phyloP scores from a whole-genome alignment of 2,888 invertebrate species.

The Pocota personata region DNA sequence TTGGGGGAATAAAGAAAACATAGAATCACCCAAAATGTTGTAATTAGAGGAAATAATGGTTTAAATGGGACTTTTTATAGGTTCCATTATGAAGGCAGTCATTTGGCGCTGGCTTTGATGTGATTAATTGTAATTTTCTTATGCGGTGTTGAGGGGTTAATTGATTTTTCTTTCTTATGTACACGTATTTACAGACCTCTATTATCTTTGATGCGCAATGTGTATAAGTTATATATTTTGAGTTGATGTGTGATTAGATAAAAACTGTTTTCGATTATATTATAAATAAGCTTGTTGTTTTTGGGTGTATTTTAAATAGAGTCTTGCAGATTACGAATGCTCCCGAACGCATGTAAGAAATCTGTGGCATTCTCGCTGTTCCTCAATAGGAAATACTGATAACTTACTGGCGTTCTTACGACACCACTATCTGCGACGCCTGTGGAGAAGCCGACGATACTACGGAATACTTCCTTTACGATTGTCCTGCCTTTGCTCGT shows the following conservation, averaged over 20 bases:
- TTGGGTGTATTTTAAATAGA: neutral
- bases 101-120: neutral
- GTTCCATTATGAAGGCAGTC: neutral
- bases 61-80: conserved; percentile 12
- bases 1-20: neutral
- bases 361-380: too few relatives aligned
- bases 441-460: too few relatives aligned
- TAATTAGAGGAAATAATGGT: conserved; percentile 10
- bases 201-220: neutral
- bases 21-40: conserved; percentile 14
- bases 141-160: conserved; percentile 8
- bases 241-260: neutral
- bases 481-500: too few relatives aligned
- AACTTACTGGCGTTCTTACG: too few relatives aligned
- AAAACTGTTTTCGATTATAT: neutral
- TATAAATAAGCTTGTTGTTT: neutral
- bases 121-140: conserved; percentile 28
- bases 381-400: too few relatives aligned
- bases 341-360: too few relatives aligned
- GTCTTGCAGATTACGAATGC: too few relatives aligned
- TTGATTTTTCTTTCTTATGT: conserved; percentile 14
- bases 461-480: too few relatives aligned
- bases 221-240: neutral
- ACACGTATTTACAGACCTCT: neutral
- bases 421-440: too few relatives aligned